Conservation (phyloP, 2,888 invertebrate genomes). For the Blomia tropicalis region DNA sequence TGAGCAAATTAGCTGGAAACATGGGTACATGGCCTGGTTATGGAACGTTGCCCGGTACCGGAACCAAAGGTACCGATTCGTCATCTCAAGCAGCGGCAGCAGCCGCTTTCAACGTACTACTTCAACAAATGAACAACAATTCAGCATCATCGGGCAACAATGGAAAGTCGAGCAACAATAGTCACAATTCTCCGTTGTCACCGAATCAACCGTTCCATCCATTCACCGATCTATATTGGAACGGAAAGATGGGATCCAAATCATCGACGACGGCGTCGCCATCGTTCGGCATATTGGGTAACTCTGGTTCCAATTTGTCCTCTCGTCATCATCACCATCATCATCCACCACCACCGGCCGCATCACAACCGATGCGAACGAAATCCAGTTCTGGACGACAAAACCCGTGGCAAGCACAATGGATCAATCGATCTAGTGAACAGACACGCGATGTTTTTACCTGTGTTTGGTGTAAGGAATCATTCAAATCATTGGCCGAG, state of each 20-base stretch:
- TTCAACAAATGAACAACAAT: slow-evolving; percentile 3
- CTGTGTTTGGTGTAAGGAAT: slow-evolving; percentile 95
- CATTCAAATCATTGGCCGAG: slow-evolving; percentile 80
- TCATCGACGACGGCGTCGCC: slow-evolving; percentile 12
- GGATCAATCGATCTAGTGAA: slow-evolving; percentile 83
- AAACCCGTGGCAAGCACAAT: slow-evolving; percentile 83
- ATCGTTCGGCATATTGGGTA: neutral
- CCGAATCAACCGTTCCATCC: neutral
- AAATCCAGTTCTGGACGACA: slow-evolving; percentile 27
- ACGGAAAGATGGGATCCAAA: neutral
- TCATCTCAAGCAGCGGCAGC: neutral
- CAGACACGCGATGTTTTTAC: slow-evolving; percentile 81
- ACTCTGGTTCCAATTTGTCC: neutral
- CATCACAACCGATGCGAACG: slow-evolving; percentile 14
- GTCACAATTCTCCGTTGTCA: neutral
- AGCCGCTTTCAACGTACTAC: neutral
- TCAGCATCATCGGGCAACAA: neutral
- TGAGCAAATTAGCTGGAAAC: neutral
- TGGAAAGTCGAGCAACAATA: neutral
- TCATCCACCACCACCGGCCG: slow-evolving; percentile 12
- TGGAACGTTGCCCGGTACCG: neutral
- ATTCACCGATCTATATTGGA: slow-evolving; percentile 14
- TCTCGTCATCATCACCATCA: neutral
- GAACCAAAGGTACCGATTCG: neutral
- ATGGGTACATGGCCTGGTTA: slow-evolving; percentile 2